These are phyloP conservation scores for Stramonita haemastoma DNA, from an alignment of 2,888 invertebrate species.

Conservation along the genomic window DNA sequence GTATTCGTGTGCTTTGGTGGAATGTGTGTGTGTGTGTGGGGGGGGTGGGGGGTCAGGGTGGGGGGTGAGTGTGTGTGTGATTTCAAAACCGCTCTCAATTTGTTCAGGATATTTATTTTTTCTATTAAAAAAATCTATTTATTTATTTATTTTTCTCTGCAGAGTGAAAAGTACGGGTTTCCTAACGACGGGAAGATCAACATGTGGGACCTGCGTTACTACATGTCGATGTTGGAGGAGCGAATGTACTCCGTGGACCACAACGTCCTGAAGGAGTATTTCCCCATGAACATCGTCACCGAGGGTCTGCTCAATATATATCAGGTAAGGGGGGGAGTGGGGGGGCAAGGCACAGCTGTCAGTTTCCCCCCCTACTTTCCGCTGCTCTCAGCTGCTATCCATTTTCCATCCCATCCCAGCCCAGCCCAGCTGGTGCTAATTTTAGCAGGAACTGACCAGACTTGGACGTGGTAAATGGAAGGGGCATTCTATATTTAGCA, in stretches of 20 bases:
- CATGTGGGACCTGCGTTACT: constrained; percentile 79
- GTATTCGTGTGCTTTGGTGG: no score
- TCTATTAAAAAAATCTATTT: neutral
- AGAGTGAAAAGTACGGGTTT: constrained; percentile 77
- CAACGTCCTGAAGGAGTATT: constrained; percentile 78
- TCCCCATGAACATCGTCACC: constrained; percentile 79
- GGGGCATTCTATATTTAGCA: no score
- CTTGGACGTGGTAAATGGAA: no score
- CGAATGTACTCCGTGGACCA: constrained; percentile 79
- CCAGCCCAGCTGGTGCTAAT: no score
- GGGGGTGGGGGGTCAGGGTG: no score
- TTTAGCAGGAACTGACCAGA: no score
- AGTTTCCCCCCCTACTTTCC: no score
- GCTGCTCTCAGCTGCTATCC: no score
- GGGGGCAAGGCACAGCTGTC: neutral
- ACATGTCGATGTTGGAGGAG: constrained; percentile 78
- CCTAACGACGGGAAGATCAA: constrained; percentile 77
- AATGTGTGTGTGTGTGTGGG: no score
- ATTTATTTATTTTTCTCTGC: constrained; percentile 25
- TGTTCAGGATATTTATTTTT: neutral
- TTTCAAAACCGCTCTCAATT: neutral
- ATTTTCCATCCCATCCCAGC: no score
- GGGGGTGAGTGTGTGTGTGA: no score
- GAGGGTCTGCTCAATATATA: constrained; percentile 79
- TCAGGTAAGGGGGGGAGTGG: constrained; percentile 70